These are phyloP conservation scores for Orchestia grillus DNA, from an alignment of 1,140 invertebrate species.

Conservation along the genomic window DNA sequence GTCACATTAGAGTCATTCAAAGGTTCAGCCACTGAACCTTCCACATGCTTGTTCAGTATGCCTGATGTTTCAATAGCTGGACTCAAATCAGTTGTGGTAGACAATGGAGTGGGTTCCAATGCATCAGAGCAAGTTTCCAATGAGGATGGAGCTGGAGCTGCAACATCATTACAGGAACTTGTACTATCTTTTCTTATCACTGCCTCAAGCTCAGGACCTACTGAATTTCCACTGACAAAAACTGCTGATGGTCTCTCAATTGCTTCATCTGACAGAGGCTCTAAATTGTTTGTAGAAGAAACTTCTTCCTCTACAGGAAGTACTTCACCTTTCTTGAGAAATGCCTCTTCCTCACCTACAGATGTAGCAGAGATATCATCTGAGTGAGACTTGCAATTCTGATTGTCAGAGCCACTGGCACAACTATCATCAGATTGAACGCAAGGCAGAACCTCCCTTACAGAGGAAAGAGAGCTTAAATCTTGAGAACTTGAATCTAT, in stretches of 20 bases:
- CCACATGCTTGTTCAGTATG: not conserved
- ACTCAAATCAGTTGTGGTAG: not conserved
- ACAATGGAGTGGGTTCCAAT: no score
- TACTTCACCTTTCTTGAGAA: not conserved
- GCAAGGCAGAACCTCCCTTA: not conserved
- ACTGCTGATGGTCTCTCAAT: not conserved
- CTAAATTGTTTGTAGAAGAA: not conserved
- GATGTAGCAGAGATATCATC: not conserved
- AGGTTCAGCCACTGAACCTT: not conserved
- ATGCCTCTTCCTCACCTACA: not conserved
- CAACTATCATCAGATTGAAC: not conserved
- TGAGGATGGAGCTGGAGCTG: no score
- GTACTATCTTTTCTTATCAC: not conserved
- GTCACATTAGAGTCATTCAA: not conserved
- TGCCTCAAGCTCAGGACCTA: not conserved
- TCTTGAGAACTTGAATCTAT: not conserved
- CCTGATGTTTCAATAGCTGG: not conserved
- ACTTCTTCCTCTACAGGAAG: not conserved
- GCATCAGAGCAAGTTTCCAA: no score
- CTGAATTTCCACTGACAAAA: not conserved
- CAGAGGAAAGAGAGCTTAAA: not conserved
- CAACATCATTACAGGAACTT: not conserved
- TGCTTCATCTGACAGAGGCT: not conserved
- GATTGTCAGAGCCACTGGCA: not conserved
- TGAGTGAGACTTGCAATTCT: not conserved